phyloP scores from a whole-genome alignment of 1,140 invertebrate species.

The Elymnias hypermnestra region DNA sequence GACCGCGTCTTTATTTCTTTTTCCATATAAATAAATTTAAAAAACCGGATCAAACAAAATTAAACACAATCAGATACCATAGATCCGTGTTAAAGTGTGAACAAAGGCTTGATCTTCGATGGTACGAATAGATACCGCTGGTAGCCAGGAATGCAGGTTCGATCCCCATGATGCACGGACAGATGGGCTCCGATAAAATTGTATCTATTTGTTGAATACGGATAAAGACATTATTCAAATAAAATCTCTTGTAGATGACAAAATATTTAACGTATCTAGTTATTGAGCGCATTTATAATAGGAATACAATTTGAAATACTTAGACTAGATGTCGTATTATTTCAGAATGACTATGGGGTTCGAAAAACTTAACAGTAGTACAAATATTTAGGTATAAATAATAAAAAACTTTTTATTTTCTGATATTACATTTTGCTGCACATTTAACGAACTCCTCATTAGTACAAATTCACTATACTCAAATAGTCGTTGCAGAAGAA shows the following conservation, averaged over 20 bases:
- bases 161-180: constrained; percentile 14
- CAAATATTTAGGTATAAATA: no score
- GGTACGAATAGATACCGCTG: constrained; percentile 10
- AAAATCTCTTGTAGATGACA: constrained; percentile 5
- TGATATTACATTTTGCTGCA: no score
- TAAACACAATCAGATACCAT: constrained; percentile 19
- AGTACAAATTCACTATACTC: no score
- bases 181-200: constrained; percentile 1
- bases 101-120: constrained; percentile 17
- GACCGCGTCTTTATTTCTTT: not conserved
- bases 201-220: constrained; percentile 4
- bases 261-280: not conserved
- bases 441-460: no score
- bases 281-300: no score
- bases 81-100: constrained; percentile 44
- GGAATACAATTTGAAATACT: no score
- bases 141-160: constrained; percentile 26
- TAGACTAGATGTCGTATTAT: no score
- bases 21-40: not conserved
- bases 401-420: no score
- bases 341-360: no score
- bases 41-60: constrained; percentile 14
- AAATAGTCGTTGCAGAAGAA: no score
- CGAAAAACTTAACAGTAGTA: no score
- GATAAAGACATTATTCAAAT: constrained; percentile 5